Evolutionary conservation across 2,797 vertebrate species (phyloP).

Genomic region (Pipistrellus kuhlii): DNA sequence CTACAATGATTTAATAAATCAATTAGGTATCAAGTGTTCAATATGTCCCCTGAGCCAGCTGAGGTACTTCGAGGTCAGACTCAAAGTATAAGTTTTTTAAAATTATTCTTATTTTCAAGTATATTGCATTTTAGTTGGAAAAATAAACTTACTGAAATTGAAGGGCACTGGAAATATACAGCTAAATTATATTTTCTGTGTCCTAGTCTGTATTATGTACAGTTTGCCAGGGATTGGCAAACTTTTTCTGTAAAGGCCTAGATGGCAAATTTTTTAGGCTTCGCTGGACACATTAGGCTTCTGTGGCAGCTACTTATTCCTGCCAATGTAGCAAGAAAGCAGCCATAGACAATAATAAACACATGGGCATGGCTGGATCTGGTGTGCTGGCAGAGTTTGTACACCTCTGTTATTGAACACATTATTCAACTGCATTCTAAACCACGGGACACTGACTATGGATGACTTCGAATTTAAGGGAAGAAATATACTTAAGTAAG

Average conservation of each 20-base stretch:
- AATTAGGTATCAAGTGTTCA: not conserved
- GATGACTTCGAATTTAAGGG: not conserved
- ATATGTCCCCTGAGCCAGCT: not conserved
- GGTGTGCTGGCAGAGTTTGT: not conserved
- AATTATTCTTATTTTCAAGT: not conserved
- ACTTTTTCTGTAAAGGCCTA: not conserved
- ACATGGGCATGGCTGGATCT: not conserved
- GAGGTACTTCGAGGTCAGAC: not conserved
- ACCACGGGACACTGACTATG: not conserved
- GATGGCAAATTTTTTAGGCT: not conserved
- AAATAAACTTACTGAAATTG: not conserved
- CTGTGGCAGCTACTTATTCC: not conserved
- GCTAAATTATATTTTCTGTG: not conserved
- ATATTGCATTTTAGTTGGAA: not conserved
- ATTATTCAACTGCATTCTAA: not conserved
- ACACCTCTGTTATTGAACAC: not conserved
- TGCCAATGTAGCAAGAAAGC: not conserved
- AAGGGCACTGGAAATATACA: not conserved
- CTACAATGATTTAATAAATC: slow-evolving; percentile 54
- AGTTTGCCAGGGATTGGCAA: not conserved
- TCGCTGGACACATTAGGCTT: not conserved
- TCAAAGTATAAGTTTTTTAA: not conserved
- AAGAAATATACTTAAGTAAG: not conserved
- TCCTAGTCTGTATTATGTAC: not conserved
- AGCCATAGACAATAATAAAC: not conserved